Evolutionary conservation across 37 sponge, comb jelly and placozoan species (phyloP).

Genomic region (Cliona cf. orientalis): DNA sequence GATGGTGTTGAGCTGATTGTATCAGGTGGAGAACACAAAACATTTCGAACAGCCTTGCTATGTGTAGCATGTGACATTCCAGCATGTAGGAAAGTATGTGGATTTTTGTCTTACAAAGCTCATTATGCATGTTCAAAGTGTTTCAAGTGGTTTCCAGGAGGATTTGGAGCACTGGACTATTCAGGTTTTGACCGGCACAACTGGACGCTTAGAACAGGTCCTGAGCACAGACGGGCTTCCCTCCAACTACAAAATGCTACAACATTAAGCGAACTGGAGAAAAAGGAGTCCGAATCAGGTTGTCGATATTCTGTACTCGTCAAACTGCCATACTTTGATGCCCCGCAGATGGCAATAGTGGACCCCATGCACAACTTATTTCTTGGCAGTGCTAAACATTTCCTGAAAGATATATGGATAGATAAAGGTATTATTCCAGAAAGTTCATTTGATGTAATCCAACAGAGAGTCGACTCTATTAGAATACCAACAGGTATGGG

Average conservation of each 20-base stretch:
- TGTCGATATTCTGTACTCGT: slow-evolving; percentile 19
- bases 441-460: background rate
- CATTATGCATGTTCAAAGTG: slow-evolving; percentile 32
- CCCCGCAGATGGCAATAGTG: slow-evolving; percentile 3
- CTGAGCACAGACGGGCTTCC: background rate
- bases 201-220: background rate
- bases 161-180: slow-evolving; percentile 22
- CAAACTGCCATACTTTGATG: slow-evolving; percentile 40
- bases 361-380: slow-evolving; percentile 65
- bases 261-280: background rate
- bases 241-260: background rate
- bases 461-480: no score
- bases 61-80: slow-evolving; percentile 57
- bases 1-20: slow-evolving; percentile 13
- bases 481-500: no score
- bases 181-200: slow-evolving; percentile 6
- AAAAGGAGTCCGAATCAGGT: background rate
- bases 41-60: slow-evolving; percentile 26
- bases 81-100: slow-evolving; percentile 61
- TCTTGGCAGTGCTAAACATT: slow-evolving; percentile 38
- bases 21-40: background rate
- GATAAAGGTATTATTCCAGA: background rate
- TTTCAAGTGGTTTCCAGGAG: slow-evolving; percentile 21
- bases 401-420: slow-evolving; percentile 33
- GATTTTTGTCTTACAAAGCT: slow-evolving; percentile 36